Conservation (phyloP, 2,888 invertebrate genomes). For the Acheta domesticus region DNA sequence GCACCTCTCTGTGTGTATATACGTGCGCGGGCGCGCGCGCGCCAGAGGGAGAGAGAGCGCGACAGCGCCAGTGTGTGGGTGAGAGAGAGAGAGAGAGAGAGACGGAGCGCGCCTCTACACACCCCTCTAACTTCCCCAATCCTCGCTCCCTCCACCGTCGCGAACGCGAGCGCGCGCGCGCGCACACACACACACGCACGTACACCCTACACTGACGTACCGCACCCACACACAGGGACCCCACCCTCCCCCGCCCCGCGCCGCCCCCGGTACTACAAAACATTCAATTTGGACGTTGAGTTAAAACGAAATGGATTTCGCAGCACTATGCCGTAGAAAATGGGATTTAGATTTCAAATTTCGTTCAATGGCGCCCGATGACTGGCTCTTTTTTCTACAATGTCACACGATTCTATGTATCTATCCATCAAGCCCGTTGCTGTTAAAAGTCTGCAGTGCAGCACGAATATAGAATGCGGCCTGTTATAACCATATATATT, state of each 20-base stretch:
- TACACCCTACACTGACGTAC: conserved; percentile 37
- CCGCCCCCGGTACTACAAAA: conserved; percentile 52
- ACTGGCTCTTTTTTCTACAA: conserved; percentile 18
- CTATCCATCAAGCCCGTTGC: not conserved
- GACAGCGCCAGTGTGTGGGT: no score
- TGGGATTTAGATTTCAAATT: conserved; percentile 46
- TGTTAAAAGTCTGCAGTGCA: conserved; percentile 7
- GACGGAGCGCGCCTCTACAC: not conserved
- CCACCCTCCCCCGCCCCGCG: conserved; percentile 37
- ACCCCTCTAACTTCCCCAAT: conserved; percentile 28
- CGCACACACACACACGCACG: conserved; percentile 30
- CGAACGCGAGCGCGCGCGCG: conserved; percentile 29
- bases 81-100: conserved; percentile 36
- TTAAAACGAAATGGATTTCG: conserved; percentile 60
- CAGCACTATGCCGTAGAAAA: conserved; percentile 49
- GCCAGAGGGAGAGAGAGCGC: conserved; percentile 50
- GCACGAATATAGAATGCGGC: conserved; percentile 27
- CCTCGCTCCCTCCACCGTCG: conserved; percentile 38
- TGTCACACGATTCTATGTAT: conserved; percentile 18
- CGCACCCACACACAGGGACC: conserved; percentile 19
- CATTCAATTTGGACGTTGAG: conserved; percentile 59
- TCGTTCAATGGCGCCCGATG: conserved; percentile 39
- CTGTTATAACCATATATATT: not conserved
- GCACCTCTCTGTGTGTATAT: conserved; percentile 45
- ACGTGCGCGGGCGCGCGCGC: conserved; percentile 53